Evolutionary conservation across 2,888 invertebrate species (phyloP).

Genomic region (Amblyteles armatorius): DNA sequence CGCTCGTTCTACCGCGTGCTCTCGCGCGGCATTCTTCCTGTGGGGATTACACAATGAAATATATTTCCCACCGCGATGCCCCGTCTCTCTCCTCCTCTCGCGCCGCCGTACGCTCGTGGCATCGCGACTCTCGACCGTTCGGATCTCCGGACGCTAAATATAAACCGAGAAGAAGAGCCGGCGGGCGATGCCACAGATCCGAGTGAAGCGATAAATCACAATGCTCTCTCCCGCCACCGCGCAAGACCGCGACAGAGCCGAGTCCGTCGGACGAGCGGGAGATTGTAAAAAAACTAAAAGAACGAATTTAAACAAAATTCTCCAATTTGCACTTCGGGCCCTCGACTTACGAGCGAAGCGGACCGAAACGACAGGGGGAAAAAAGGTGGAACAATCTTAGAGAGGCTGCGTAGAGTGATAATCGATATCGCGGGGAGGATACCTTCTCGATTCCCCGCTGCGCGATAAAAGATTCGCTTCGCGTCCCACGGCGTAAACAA

Average conservation of each 20-base stretch:
- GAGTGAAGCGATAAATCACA: constrained; percentile 76
- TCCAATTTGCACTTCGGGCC: constrained; percentile 70
- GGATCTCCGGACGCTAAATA: constrained; percentile 77
- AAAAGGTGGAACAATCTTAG: constrained; percentile 21
- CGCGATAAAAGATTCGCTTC: background rate
- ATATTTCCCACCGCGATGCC: constrained; percentile 77
- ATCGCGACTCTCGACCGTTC: constrained; percentile 26
- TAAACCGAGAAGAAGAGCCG: constrained; percentile 70
- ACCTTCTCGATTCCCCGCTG: constrained; percentile 12
- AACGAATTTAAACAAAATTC: constrained; percentile 65
- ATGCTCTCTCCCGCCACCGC: constrained; percentile 69
- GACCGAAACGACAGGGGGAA: constrained; percentile 19
- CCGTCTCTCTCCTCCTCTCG: constrained; percentile 42
- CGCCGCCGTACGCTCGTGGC: constrained; percentile 22
- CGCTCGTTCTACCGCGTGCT: constrained; percentile 40
- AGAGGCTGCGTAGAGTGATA: constrained; percentile 48
- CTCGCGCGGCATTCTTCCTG: constrained; percentile 73
- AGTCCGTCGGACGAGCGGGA: constrained; percentile 20
- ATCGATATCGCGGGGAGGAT: constrained; percentile 48
- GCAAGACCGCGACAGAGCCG: constrained; percentile 56
- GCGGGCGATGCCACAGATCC: constrained; percentile 71
- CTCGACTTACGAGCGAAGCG: constrained; percentile 34
- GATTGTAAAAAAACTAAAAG: constrained; percentile 23
- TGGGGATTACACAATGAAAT: constrained; percentile 83
- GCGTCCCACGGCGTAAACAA: constrained; percentile 20